A percentile compares a stretch with the other conserved stretches of the same genome.
These are phyloP conservation scores for Stigmatopora nigra DNA, from an alignment of 2,113 vertebrate genomes.

Conservation along the genomic window DNA sequence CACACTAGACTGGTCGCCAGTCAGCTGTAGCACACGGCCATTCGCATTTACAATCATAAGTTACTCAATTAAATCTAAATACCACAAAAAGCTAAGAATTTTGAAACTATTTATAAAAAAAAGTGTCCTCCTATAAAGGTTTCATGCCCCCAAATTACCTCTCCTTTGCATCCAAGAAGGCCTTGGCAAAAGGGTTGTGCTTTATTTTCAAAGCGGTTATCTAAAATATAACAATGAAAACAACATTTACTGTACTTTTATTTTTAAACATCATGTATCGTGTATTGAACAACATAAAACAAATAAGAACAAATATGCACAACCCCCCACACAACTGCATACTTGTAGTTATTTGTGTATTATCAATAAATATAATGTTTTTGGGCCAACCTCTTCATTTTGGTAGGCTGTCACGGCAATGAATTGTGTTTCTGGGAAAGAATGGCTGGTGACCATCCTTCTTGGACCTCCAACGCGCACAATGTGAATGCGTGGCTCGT, in stretches of 20 bases:
- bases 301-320: slow-evolving; percentile 10
- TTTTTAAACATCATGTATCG: accelerated
- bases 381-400: slow-evolving; percentile 70
- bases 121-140: no score
- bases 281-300: background rate
- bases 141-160: slow-evolving; percentile 50
- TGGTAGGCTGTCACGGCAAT: slow-evolving; percentile 77
- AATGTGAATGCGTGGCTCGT: slow-evolving; percentile 75
- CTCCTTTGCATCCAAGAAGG: slow-evolving; percentile 75
- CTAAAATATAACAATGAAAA: slow-evolving; percentile 33
- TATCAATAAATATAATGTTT: background rate
- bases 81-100: background rate
- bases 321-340: slow-evolving; percentile 17
- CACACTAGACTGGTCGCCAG: no score
- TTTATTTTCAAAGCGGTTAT: slow-evolving; percentile 76
- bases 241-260: background rate
- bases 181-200: slow-evolving; percentile 76
- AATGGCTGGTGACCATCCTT: slow-evolving; percentile 75
- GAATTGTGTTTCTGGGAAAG: slow-evolving; percentile 75
- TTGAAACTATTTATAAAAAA: background rate
- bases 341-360: no score
- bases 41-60: no score
- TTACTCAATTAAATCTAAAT: no score
- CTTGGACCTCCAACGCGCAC: slow-evolving; percentile 72
- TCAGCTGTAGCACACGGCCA: no score